Evolutionary conservation across 2,888 invertebrate genomes (phyloP), one percentile per base, ranked within the genome.

Genomic region (Parnassius orleans): DNA sequence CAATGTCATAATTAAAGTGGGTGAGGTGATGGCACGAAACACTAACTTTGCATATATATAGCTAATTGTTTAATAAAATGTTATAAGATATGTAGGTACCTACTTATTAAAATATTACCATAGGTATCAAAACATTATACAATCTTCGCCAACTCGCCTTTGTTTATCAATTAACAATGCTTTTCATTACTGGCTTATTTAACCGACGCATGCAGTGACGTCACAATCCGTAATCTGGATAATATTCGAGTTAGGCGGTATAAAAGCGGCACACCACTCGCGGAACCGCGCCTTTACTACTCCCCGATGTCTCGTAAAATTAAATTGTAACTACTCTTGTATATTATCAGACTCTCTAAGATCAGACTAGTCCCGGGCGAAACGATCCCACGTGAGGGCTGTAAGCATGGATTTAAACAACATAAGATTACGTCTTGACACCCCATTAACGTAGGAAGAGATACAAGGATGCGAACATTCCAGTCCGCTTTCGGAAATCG

Each of bases 261-360:
- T 74, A 65, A 33, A 67, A 51, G 63, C 66, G 67, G 67, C 62
- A 65, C 57, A 60, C 71, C 70, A 74, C 78, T 41, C n/a, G 81
- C 79, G 79, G 82, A 81, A 79, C 81, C 81, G 82, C 80, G 81
- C 79, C 79, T 82, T 81, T 79, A 80, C 81, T 81, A 79, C 78
- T 79, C 75, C 68, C 74, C 71, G 78, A 78, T 80, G 87, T 84
- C 88, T 83, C 88, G 76, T 90, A 90, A 90, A 90, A 84, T 90
- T 84, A 82, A 79, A 84, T 88, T 83, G 78, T 89, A 87, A 89
- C 80, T 83, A 80, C 82, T 78, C 66, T 67, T 69, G 76, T 73
- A 78, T 81, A 84, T 84, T 86, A 87, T 84, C 33, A 33, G 33
- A 33, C 33, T 33, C 33, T 33, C 33, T 33, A 33, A 33, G 33